phyloP scores from a whole-genome alignment of 2,113 vertebrate species.

The Microtus richardsoni region DNA sequence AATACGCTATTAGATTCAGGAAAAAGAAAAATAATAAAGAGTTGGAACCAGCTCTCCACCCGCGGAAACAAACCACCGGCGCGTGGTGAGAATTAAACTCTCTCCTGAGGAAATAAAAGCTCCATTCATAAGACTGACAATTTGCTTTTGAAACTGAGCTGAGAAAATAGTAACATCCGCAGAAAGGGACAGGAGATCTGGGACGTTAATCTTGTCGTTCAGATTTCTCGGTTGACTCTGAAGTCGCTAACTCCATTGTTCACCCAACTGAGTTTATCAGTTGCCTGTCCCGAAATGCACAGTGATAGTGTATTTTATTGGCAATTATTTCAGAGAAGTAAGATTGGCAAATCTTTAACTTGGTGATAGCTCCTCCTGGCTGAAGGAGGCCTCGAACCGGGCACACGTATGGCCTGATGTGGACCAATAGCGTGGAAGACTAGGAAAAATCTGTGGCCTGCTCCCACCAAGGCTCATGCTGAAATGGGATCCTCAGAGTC shows the following conservation, averaged over 20 bases:
- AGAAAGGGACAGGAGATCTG: neutral
- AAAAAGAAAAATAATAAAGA: neutral
- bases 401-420: neutral
- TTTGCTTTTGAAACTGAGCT: constrained; percentile 19
- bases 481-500: neutral
- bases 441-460: neutral
- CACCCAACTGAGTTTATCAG: neutral
- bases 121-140: constrained; percentile 29
- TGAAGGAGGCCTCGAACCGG: neutral
- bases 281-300: neutral
- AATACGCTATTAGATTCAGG: neutral
- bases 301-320: neutral
- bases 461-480: neutral
- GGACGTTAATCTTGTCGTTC: neutral
- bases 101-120: constrained; percentile 45
- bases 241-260: neutral
- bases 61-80: constrained; percentile 25
- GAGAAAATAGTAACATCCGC: neutral
- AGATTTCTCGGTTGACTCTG: neutral
- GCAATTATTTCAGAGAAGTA: neutral
- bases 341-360: neutral
- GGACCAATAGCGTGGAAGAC: neutral
- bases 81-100: neutral
- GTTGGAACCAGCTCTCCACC: neutral
- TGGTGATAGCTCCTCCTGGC: neutral